Conservation (phyloP, 2,797 vertebrate species). For the Anguilla marmorata region DNA sequence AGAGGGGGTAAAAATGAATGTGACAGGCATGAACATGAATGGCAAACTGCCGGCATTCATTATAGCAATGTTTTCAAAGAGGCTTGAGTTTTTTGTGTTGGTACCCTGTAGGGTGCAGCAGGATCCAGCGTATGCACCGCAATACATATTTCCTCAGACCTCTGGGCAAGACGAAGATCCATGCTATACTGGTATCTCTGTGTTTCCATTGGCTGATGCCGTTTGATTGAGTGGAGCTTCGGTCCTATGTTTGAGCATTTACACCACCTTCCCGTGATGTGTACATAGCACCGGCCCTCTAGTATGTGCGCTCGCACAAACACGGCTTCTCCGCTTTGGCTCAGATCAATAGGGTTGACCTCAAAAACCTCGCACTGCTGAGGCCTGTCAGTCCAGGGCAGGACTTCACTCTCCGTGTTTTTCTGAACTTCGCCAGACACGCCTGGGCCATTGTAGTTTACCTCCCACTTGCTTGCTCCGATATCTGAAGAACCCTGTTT, state of each 20-base stretch:
- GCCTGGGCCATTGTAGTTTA: not conserved
- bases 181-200: not conserved
- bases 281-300: constrained; percentile 11
- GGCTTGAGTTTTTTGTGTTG: not conserved
- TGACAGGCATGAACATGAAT: not conserved
- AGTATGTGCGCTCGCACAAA: constrained; percentile 6
- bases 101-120: not conserved
- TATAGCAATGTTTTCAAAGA: not conserved
- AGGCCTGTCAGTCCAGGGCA: not conserved
- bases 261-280: not conserved
- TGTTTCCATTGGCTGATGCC: not conserved
- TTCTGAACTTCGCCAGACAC: not conserved
- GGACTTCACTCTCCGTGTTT: not conserved
- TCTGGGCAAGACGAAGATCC: not conserved
- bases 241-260: not conserved
- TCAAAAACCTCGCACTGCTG: not conserved
- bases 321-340: not conserved
- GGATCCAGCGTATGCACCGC: not conserved
- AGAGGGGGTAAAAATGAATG: no score
- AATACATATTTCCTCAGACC: not conserved
- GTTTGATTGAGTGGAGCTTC: not conserved
- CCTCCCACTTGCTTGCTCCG: not conserved
- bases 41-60: not conserved
- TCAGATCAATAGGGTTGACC: not conserved
- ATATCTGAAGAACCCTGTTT: not conserved